These are phyloP conservation scores for Hypotaenidia philippensis DNA, from an alignment of 2,797 vertebrate genomes.

Conservation along the genomic window DNA sequence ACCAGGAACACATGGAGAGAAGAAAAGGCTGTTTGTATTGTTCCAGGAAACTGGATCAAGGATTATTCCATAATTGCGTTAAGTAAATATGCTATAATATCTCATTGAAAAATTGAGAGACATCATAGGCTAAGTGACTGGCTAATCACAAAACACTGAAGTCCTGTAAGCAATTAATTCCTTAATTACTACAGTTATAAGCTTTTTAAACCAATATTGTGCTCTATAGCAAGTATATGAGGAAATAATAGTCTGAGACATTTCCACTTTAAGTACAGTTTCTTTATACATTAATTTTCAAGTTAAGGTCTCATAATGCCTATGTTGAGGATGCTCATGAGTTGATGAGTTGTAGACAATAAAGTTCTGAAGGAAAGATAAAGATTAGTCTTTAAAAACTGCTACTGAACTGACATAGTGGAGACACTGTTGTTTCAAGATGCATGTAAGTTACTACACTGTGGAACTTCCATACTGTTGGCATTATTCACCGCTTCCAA, in stretches of 20 bases:
- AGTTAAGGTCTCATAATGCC: not conserved
- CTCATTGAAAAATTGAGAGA: constrained; percentile 16
- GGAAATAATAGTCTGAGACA: not conserved
- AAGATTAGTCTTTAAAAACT: not conserved
- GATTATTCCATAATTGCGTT: constrained; percentile 61
- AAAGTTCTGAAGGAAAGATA: not conserved
- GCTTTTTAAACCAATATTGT: not conserved
- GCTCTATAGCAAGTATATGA: not conserved
- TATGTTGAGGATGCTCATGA: not conserved
- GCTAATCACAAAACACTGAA: not conserved
- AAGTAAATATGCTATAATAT: not conserved
- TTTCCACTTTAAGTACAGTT: not conserved
- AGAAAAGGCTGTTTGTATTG: constrained; percentile 35
- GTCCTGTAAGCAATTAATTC: not conserved
- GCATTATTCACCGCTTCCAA: not conserved
- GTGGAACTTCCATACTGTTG: not conserved
- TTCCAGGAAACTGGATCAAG: constrained; percentile 47
- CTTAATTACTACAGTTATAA: not conserved
- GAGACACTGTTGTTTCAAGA: not conserved
- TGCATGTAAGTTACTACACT: not conserved
- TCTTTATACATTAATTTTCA: not conserved
- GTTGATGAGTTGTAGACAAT: not conserved
- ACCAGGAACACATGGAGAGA: constrained; percentile 58
- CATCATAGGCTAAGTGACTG: not conserved
- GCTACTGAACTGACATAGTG: not conserved